Conservation (phyloP, 2,888 invertebrate genomes). For the Nymphalis c-album region DNA sequence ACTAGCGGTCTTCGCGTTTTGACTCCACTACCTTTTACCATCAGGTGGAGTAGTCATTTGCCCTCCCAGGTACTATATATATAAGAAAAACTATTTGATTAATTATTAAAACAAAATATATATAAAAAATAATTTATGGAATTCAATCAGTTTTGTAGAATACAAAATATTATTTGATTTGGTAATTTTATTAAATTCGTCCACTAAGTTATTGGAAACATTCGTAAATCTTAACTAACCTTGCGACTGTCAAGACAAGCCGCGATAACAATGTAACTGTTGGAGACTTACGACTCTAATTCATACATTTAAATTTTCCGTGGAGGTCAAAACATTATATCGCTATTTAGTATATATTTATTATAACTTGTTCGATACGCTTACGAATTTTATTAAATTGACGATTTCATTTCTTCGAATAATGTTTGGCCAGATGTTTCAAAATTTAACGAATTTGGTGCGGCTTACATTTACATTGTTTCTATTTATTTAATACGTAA, state of each 20-base stretch:
- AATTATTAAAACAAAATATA: too few species aligned
- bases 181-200: neutral
- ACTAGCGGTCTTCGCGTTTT: too few species aligned
- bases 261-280: constrained; percentile 29
- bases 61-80: too few species aligned
- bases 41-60: too few species aligned
- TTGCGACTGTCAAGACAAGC: constrained; percentile 20
- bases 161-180: neutral
- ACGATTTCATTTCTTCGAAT: neutral
- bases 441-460: too few species aligned
- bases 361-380: neutral
- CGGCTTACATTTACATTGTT: too few species aligned
- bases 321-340: constrained; percentile 23
- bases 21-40: too few species aligned
- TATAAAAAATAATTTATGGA: too few species aligned
- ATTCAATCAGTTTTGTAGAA: neutral
- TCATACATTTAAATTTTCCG: constrained; percentile 20
- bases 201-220: neutral
- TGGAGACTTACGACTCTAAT: constrained; percentile 31
- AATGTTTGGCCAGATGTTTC: neutral
- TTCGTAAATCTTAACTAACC: constrained; percentile 19
- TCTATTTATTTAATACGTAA: too few species aligned
- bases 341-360: neutral
- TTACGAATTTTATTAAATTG: neutral
- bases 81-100: too few species aligned